Evolutionary conservation across 1,140 invertebrate species (phyloP), one percentile per base, ranked within the genome.

Genomic region (Drosophila rhopaloa): DNA sequence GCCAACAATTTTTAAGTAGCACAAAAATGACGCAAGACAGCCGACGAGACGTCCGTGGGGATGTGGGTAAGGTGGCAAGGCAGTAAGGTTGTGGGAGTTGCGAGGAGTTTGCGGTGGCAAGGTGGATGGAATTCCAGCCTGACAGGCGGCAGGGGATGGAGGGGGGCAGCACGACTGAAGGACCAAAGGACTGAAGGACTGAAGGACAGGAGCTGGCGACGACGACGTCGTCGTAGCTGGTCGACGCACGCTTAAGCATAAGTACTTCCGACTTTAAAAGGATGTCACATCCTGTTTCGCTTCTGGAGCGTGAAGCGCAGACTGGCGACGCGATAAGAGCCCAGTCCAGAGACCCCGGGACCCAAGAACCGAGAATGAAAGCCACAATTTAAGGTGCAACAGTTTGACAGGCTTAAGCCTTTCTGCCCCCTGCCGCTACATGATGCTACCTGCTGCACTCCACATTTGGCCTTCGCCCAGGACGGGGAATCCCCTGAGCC

Each of bases 231-330:
- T 62, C 32, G 55, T 35, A 70, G 54, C 51, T 62, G 51, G 66
- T 57, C 82, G 79, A 84, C 85, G 90, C 84, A 90, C 81, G 89
- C 89, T 91, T 91, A 90, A 91, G 76, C 88, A 90, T 91, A 91
- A 91, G 89, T 91, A 91, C 89, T 91, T 91, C 89, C 89, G 89
- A 91, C 89, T 91, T 91, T 91, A 91, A 91, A 91, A 91, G 89
- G 85, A 91, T 91, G 89, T 91, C 89, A 91, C 89, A 90, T 91
- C 89, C 89, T 81, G 76, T 91, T 86, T 80, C 80, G 75, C 57
- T 81, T 90, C 78, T 81, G 85, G 85, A 89, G 85, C 84, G 85
- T 89, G 85, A 89, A 89, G 85, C 77, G 81, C 66, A 80, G 85
- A 65, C 76, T 86, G 76, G 66, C 76, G 79, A 86, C 83, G 79